These are phyloP conservation scores for Thaumatotibia leucotreta DNA, from an alignment of 1,140 invertebrate species.

Conservation along the genomic window DNA sequence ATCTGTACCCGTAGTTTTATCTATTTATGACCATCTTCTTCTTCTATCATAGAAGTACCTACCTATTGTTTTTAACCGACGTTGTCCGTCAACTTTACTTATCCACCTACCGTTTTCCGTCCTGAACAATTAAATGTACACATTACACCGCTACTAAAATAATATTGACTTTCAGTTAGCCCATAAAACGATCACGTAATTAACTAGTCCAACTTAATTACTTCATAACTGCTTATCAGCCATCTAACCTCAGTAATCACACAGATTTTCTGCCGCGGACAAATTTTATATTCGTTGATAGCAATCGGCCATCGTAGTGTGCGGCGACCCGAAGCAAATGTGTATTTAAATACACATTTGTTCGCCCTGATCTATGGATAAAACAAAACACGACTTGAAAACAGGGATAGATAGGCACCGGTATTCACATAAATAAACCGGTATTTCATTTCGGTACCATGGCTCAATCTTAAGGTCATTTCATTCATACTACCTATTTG, in stretches of 20 bases:
- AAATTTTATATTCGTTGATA: neutral
- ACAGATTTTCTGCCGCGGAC: neutral
- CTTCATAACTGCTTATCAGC: neutral
- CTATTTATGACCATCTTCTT: no score
- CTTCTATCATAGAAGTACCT: neutral
- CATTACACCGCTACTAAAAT: neutral
- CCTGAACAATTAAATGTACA: no score
- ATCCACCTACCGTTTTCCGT: no score
- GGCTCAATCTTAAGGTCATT: no score
- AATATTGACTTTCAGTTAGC: neutral
- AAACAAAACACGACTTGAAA: neutral
- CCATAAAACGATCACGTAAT: neutral
- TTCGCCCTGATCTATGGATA: neutral
- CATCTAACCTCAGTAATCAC: neutral
- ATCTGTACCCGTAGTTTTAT: no score
- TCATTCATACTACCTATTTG: no score
- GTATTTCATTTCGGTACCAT: no score
- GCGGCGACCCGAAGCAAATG: neutral
- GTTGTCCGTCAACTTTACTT: no score
- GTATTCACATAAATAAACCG: no score
- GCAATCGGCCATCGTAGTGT: neutral
- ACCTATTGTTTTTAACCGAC: neutral
- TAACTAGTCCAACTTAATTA: neutral
- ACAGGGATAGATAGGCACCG: no score
- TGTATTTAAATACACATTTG: neutral